Evolutionary conservation across 2,797 vertebrate species (phyloP).

Genomic region (Knipowitschia caucasica): DNA sequence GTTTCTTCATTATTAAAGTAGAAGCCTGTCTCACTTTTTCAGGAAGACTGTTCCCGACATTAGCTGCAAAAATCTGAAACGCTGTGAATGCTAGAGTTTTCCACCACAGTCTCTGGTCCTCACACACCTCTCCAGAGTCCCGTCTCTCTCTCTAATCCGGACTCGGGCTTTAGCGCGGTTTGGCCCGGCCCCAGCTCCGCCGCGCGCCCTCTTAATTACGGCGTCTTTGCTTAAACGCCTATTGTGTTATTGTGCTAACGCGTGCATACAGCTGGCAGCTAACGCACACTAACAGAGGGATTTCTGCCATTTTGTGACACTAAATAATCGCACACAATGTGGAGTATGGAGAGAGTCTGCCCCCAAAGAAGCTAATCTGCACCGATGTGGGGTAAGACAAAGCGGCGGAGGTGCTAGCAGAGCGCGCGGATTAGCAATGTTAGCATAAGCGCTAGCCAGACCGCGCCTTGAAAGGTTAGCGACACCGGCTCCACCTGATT

Average conservation of each 20-base stretch:
- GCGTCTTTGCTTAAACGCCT: slow-evolving; percentile 65
- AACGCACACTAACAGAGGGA: slow-evolving; percentile 54
- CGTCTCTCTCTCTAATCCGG: slow-evolving; percentile 54
- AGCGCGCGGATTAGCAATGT: slow-evolving; percentile 30
- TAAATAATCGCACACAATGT: slow-evolving; percentile 62
- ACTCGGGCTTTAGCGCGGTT: slow-evolving; percentile 54
- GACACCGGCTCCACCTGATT: too few relatives aligned
- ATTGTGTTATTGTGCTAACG: slow-evolving; percentile 69
- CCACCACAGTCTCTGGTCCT: too few relatives aligned
- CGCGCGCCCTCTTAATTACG: slow-evolving; percentile 68
- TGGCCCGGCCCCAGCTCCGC: slow-evolving; percentile 59
- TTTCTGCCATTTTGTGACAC: slow-evolving; percentile 56
- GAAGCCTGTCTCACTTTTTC: too few relatives aligned
- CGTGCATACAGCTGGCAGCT: slow-evolving; percentile 52
- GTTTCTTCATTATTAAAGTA: too few relatives aligned
- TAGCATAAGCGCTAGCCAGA: slow-evolving; percentile 1
- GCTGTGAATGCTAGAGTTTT: too few relatives aligned
- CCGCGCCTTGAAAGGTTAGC: too few relatives aligned
- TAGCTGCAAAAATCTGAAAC: too few relatives aligned
- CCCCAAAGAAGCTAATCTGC: slow-evolving; percentile 46
- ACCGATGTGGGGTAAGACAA: slow-evolving; percentile 60
- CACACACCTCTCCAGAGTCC: slow-evolving; percentile 28
- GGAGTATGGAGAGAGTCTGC: slow-evolving; percentile 51
- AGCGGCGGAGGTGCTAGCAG: slow-evolving; percentile 46
- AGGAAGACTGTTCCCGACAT: too few relatives aligned